Conservation (phyloP, 2,113 vertebrate genomes). For the Poecilia latipinna region DNA sequence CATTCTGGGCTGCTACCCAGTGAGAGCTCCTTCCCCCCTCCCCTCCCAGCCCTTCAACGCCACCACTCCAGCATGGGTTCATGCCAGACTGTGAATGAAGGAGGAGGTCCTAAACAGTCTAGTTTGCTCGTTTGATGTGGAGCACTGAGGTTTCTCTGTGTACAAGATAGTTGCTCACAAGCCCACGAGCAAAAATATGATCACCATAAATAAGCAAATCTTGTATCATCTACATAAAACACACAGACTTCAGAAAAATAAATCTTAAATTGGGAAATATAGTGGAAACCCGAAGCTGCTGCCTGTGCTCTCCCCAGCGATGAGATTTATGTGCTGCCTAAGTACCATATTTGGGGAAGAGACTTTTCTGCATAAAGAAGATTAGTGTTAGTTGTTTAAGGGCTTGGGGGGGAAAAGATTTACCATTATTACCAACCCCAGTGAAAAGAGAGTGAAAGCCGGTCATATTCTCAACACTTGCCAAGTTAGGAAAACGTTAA, state of each 20-base stretch:
- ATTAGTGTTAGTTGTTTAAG: slow-evolving; percentile 83
- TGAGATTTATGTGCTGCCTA: slow-evolving; percentile 60
- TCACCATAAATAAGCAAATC: slow-evolving; percentile 7
- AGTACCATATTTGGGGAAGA: slow-evolving; percentile 79
- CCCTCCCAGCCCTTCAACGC: slow-evolving; percentile 22
- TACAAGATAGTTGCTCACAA: slow-evolving; percentile 12
- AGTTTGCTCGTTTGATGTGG: slow-evolving; percentile 77
- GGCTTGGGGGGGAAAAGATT: slow-evolving; percentile 66
- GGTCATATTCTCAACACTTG: slow-evolving; percentile 74
- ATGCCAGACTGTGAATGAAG: slow-evolving; percentile 73
- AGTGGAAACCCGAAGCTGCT: slow-evolving; percentile 43
- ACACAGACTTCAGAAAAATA: not conserved
- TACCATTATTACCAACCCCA: slow-evolving; percentile 80
- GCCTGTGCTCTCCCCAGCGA: slow-evolving; percentile 44
- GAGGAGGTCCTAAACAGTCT: slow-evolving; percentile 63
- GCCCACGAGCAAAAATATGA: slow-evolving; percentile 17
- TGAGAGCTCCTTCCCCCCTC: slow-evolving; percentile 23
- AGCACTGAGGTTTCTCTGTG: slow-evolving; percentile 75
- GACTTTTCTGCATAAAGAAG: slow-evolving; percentile 84
- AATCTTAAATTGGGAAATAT: slow-evolving; percentile 9
- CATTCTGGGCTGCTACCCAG: slow-evolving; percentile 57
- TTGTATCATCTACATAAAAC: slow-evolving; percentile 9
- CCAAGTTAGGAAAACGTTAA: slow-evolving; percentile 71
- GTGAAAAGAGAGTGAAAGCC: slow-evolving; percentile 69
- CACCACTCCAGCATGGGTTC: slow-evolving; percentile 61